These are phyloP conservation scores for Cyphomyrmex costatus DNA, from an alignment of 1,140 invertebrate species.

Conservation along the genomic window DNA sequence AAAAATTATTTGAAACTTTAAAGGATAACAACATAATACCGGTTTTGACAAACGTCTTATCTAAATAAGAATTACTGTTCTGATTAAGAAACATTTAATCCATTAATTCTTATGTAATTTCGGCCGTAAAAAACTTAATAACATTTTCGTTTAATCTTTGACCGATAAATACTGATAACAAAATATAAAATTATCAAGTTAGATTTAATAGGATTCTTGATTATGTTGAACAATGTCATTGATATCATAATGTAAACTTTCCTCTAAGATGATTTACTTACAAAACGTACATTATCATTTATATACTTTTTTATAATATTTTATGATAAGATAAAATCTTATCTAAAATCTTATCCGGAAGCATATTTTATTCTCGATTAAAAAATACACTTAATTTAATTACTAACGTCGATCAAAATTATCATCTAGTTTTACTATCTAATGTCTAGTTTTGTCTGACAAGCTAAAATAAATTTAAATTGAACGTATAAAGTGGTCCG, in stretches of 20 bases:
- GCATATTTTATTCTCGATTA: not conserved
- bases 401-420: not conserved
- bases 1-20: not conserved
- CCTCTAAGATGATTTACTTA: constrained; percentile 35
- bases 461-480: not conserved
- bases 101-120: not conserved
- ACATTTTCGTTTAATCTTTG: constrained; percentile 19
- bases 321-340: constrained; percentile 44
- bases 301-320: constrained; percentile 1
- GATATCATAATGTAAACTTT: not conserved
- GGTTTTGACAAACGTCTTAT: not conserved
- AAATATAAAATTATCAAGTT: not conserved
- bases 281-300: constrained; percentile 27
- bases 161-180: constrained; percentile 17
- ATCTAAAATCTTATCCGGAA: constrained; percentile 1
- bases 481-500: not conserved
- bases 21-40: not conserved
- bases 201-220: not conserved
- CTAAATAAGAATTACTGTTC: not conserved
- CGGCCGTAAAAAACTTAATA: not conserved
- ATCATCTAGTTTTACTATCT: not conserved
- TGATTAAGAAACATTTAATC: not conserved
- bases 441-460: not conserved
- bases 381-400: not conserved
- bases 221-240: not conserved